Conservation (phyloP, 2,113 vertebrate genomes). For the Chitala chitala region DNA sequence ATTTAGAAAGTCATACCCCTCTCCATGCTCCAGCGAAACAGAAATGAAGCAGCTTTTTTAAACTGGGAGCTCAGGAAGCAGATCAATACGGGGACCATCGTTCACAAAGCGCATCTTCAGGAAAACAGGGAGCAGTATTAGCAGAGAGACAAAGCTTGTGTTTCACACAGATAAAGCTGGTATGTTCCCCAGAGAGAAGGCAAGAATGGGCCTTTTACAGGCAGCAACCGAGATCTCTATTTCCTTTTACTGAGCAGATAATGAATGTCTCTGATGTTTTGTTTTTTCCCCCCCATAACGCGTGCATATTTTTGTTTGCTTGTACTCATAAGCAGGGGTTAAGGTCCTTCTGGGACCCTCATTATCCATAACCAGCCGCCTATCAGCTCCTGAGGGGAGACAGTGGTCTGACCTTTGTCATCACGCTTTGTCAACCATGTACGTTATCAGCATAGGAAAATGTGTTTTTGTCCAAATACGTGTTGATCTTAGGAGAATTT, state of each 20-base stretch:
- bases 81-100: neutral
- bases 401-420: no score
- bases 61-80: neutral
- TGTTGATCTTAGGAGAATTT: no score
- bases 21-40: neutral
- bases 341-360: neutral
- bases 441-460: neutral
- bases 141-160: neutral
- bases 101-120: slow-evolving; percentile 9
- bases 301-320: neutral
- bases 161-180: neutral
- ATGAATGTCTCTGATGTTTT: neutral
- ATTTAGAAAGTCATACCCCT: neutral
- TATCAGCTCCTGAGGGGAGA: neutral
- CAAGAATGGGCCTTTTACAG: neutral
- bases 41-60: neutral
- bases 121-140: neutral
- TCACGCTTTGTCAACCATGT: neutral
- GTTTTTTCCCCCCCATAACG: neutral
- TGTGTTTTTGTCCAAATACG: neutral
- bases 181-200: neutral
- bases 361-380: neutral
- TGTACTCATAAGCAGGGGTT: neutral
- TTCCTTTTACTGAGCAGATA: neutral
- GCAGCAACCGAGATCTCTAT: neutral